These are phyloP conservation scores for Ochotona curzoniae DNA, from an alignment of 2,113 vertebrate species.

Conservation along the genomic window DNA sequence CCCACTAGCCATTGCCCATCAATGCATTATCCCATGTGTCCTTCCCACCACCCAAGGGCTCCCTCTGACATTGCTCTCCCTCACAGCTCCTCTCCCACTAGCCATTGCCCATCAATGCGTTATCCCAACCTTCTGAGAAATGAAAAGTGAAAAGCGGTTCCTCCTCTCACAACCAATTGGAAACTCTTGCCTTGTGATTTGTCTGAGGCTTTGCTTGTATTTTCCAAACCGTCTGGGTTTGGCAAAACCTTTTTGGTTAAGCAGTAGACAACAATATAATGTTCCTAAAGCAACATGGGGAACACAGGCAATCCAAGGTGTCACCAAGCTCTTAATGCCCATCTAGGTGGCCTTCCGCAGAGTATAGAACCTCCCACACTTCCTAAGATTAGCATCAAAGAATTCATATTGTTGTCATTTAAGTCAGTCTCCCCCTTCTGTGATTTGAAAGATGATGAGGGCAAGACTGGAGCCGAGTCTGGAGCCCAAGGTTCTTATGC, in stretches of 20 bases:
- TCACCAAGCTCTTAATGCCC: background rate
- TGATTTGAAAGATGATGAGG: background rate
- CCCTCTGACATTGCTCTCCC: background rate
- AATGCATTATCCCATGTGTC: background rate
- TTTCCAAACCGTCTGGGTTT: constrained; percentile 62
- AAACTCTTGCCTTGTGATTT: constrained; percentile 24
- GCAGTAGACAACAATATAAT: background rate
- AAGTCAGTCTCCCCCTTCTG: background rate
- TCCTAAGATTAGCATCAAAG: background rate
- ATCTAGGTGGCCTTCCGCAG: background rate
- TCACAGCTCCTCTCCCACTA: background rate
- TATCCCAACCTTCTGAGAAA: constrained; percentile 14
- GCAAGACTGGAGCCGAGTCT: background rate
- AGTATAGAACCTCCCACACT: background rate
- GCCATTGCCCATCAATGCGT: background rate
- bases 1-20: background rate
- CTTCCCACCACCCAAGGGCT: background rate
- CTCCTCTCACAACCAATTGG: constrained; percentile 45
- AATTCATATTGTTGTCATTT: background rate
- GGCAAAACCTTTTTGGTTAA: constrained; percentile 36
- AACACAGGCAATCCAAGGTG: constrained; percentile 19
- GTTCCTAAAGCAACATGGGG: constrained; percentile 7
- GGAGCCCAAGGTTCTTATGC: background rate
- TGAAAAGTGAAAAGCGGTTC: constrained; percentile 27
- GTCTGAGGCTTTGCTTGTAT: constrained; percentile 52